A percentile compares a stretch with the other conserved stretches of the same genome.
Conservation (phyloP, 2,113 vertebrate species). For the Monopterus albus region DNA sequence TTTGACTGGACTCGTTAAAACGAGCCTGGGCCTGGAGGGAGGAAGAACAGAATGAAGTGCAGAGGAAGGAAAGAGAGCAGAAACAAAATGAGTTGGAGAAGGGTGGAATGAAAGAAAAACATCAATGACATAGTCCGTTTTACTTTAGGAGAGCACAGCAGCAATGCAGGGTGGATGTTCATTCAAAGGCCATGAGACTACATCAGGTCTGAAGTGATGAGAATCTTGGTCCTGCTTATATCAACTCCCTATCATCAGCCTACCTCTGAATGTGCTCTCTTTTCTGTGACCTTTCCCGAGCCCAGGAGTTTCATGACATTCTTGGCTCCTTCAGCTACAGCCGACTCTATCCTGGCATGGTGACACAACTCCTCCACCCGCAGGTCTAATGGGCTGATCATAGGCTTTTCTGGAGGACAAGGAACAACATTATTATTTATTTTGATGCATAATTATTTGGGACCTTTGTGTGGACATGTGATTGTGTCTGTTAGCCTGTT, state of each 20-base stretch:
- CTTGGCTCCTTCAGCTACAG: conserved; percentile 97
- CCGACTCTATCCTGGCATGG: conserved; percentile 97
- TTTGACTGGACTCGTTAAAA: conserved; percentile 98
- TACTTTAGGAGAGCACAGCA: conserved; percentile 17
- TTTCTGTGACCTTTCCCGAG: conserved; percentile 95
- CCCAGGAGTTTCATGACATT: conserved; percentile 99
- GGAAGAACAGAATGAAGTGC: neutral
- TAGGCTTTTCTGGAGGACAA: conserved; percentile 86
- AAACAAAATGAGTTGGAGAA: neutral
- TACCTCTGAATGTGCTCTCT: conserved; percentile 97
- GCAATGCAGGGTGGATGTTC: neutral
- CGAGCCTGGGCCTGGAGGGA: conserved; percentile 89
- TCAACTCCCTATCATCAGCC: neutral
- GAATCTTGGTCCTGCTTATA: neutral
- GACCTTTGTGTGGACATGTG: neutral
- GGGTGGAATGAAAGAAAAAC: neutral
- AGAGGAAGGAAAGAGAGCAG: neutral
- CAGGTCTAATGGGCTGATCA: conserved; percentile 97
- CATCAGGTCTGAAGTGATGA: neutral
- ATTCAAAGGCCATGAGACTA: neutral
- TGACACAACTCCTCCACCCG: conserved; percentile 97
- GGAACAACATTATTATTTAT: neutral
- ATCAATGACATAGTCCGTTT: conserved; percentile 25
- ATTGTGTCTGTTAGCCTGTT: neutral
- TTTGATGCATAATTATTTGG: neutral